Evolutionary conservation across 2,113 vertebrate genomes (phyloP).

Genomic region (Hirundichthys speculiger): DNA sequence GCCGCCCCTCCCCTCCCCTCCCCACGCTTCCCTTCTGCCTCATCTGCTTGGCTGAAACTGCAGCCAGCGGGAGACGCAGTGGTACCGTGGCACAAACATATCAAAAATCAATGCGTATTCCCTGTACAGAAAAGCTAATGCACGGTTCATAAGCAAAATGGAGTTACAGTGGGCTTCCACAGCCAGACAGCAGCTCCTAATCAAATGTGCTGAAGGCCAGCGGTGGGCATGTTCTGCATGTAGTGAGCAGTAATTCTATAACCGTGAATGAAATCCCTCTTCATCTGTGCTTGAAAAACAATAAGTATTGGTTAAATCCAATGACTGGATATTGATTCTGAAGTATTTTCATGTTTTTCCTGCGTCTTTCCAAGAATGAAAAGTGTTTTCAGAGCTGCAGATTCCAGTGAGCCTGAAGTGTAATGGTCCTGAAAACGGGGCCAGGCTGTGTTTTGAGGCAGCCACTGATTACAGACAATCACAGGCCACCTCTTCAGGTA

Average conservation of each 20-base stretch:
- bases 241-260: not conserved
- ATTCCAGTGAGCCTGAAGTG: no score
- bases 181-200: conserved; percentile 22
- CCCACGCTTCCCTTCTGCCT: not conserved
- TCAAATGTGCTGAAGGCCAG: conserved; percentile 25
- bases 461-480: no score
- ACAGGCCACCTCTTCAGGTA: no score
- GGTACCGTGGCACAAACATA: conserved; percentile 3
- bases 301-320: conserved; percentile 4
- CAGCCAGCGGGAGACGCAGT: conserved; percentile 5
- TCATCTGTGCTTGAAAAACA: not conserved
- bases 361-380: not conserved
- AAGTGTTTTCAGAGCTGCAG: not conserved
- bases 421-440: no score
- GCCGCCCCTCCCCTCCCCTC: not conserved
- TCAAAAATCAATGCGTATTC: conserved; percentile 33
- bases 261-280: conserved; percentile 32
- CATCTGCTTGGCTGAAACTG: conserved; percentile 5
- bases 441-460: no score
- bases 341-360: conserved; percentile 1
- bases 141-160: conserved; percentile 25
- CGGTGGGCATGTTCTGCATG: conserved; percentile 1
- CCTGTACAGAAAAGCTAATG: conserved; percentile 9
- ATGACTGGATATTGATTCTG: conserved; percentile 18
- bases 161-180: not conserved